Conservation (phyloP, 2,888 invertebrate genomes). For the Auanema sp. region DNA sequence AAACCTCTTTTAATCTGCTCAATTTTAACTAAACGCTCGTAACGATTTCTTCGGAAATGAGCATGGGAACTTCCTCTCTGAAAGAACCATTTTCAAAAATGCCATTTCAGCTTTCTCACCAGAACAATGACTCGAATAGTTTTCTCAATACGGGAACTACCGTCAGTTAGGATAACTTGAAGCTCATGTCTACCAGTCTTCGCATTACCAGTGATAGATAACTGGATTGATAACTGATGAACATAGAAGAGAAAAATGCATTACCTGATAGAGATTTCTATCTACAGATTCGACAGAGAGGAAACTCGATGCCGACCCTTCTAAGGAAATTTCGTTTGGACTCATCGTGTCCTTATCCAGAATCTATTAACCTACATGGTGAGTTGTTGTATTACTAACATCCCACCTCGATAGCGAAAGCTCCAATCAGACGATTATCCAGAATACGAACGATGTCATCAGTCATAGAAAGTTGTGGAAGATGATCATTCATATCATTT, state of each 20-base stretch:
- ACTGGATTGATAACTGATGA: no score
- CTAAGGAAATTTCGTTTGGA: slow-evolving; percentile 19
- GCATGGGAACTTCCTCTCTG: slow-evolving; percentile 35
- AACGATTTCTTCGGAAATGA: slow-evolving; percentile 36
- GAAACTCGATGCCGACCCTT: slow-evolving; percentile 28
- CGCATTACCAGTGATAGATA: slow-evolving; percentile 27
- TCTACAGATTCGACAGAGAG: slow-evolving; percentile 20
- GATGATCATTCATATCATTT: slow-evolving; percentile 40
- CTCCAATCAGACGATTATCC: slow-evolving; percentile 38
- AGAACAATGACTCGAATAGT: slow-evolving; percentile 32
- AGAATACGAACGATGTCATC: slow-evolving; percentile 38
- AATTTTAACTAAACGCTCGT: slow-evolving; percentile 28
- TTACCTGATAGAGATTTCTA: slow-evolving; percentile 26
- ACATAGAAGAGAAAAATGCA: no score
- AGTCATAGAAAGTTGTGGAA: slow-evolving; percentile 31
- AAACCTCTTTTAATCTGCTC: slow-evolving; percentile 23
- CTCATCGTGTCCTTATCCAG: slow-evolving; percentile 22
- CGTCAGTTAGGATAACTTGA: slow-evolving; percentile 19
- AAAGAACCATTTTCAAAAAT: slow-evolving; percentile 1
- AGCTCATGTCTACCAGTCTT: slow-evolving; percentile 33
- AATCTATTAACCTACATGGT: slow-evolving; percentile 8
- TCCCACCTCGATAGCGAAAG: slow-evolving; percentile 31
- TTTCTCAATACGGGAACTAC: slow-evolving; percentile 9
- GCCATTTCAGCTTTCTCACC: not conserved
- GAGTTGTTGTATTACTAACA: slow-evolving; percentile 13